phyloP scores from a whole-genome alignment of 2,888 invertebrate genomes.

The Trichogramma evanescens region DNA sequence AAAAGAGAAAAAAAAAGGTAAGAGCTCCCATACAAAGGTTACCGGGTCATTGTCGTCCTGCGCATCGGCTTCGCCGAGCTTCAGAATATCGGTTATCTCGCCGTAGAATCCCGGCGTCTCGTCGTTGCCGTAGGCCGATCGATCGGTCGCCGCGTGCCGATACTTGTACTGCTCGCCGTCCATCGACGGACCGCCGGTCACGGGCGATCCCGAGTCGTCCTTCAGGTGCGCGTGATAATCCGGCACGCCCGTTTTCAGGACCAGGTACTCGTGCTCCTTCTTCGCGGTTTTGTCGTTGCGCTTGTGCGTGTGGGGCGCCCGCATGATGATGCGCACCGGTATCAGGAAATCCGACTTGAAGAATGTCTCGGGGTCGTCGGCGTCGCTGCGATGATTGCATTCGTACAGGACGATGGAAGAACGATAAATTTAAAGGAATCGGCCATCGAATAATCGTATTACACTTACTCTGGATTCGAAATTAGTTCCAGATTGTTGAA shows the following conservation, averaged over 20 bases:
- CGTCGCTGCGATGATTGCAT: too few relatives aligned
- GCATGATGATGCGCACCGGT: slow-evolving; percentile 39
- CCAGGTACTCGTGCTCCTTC: slow-evolving; percentile 34
- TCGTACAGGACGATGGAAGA: too few relatives aligned
- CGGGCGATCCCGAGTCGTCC: not conserved
- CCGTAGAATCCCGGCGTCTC: slow-evolving; percentile 40
- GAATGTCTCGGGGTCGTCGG: too few relatives aligned
- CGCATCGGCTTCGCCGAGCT: slow-evolving; percentile 17
- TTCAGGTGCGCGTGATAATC: slow-evolving; percentile 35
- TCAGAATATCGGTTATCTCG: slow-evolving; percentile 34
- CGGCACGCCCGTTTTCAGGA: slow-evolving; percentile 31
- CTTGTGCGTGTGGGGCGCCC: slow-evolving; percentile 37
- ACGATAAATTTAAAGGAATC: not conserved
- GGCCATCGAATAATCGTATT: not conserved
- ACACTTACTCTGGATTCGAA: slow-evolving; percentile 1
- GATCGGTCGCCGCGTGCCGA: slow-evolving; percentile 11
- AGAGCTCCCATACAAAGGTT: too few relatives aligned
- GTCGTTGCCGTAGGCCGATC: slow-evolving; percentile 27
- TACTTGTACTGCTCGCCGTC: slow-evolving; percentile 5
- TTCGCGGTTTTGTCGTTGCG: slow-evolving; percentile 19
- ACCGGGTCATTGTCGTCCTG: not conserved
- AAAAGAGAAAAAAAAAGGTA: too few relatives aligned
- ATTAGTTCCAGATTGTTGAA: slow-evolving; percentile 7
- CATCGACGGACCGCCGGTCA: not conserved
- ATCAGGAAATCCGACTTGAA: slow-evolving; percentile 18